Base-by-base conservation (phyloP, 2,888 invertebrate species). In the Clanis bilineata region DNA sequence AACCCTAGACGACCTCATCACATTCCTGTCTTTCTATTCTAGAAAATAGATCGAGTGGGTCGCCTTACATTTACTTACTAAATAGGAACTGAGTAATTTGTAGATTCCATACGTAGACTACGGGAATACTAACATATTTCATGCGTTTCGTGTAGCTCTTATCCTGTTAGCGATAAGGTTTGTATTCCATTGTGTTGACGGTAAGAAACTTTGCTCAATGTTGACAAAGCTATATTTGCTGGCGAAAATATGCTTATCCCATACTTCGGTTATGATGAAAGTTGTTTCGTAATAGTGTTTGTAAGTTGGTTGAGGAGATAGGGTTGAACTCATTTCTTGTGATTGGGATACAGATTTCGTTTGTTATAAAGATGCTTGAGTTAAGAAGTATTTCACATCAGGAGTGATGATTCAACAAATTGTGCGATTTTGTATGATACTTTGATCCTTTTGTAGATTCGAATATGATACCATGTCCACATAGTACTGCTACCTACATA, bases 1-100 rank as follows among this genome's bases (percentile, higher is more conserved):
- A 51, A 51, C 51, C 51, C 51, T 51, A 32, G 9, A 9, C 18
- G 10, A 51, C 18, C 1, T 51, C 18, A 32, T 51, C 51, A 32
- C 32, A 51, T 51, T 51, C 51, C 32, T 3, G 32, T 51, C 18
- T 32, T 51, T 32, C 51, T 51, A 21, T 51, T 32, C 51, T 18
- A 32, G 51, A 51, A 47, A 32, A 51, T 43, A 41, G 28, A 57
- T 23, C 10, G 43, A 43, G 57, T 57, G 57, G 57, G 57, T 21
- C 28, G 57, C 43, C 43, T 28, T 57, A 57, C 43, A 56, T 43
- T 57, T 43, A 51, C 43, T 18, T 41, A 9, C 28, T 57, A 57
- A 57, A 41, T 57, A 57, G 57, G 57, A 57, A 57, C 43, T 57
- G 57, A 43, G 15, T 28, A 28, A 57, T 57, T 41, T 56, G 39